A percentile compares a stretch with the other conserved stretches of the same genome.
phyloP scores from a whole-genome alignment of 1,140 invertebrate genomes.

The Drosophila takahashii region DNA sequence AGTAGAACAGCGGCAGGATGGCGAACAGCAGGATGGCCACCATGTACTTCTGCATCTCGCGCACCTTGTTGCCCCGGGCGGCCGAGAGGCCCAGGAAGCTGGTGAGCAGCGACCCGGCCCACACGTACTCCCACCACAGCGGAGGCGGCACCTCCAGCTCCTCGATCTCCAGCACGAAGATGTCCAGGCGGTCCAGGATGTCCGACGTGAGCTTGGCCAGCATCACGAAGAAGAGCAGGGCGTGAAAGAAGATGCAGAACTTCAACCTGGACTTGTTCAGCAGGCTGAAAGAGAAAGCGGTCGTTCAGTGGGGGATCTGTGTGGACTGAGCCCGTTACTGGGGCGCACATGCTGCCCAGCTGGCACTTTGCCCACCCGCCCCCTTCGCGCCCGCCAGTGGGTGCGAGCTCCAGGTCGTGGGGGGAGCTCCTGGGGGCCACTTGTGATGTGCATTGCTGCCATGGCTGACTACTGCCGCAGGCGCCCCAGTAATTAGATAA shows the following conservation, averaged over 20 bases:
- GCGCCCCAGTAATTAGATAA: constrained; percentile 74
- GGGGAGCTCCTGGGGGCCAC: constrained; percentile 7
- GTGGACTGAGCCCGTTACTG: constrained; percentile 33
- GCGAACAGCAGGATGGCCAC: constrained; percentile 92
- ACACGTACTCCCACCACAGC: constrained; percentile 96
- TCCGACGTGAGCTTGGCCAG: constrained; percentile 95
- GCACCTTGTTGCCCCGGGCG: constrained; percentile 92
- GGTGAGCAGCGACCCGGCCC: constrained; percentile 94
- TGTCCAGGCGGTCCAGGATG: constrained; percentile 95
- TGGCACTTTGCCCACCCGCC: constrained; percentile 66
- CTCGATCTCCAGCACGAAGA: constrained; percentile 97
- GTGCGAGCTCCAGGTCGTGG: constrained; percentile 19
- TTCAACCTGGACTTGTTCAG: constrained; percentile 96
- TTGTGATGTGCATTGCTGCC: constrained; percentile 3
- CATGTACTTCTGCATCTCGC: constrained; percentile 92
- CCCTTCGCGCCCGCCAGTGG: constrained; percentile 19
- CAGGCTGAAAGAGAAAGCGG: constrained; percentile 88
- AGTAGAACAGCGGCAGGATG: constrained; percentile 92
- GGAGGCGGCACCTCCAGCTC: constrained; percentile 94
- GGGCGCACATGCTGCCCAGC: constrained; percentile 60
- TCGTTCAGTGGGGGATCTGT: neutral
- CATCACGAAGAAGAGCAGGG: constrained; percentile 95
- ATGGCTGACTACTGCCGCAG: constrained; percentile 37
- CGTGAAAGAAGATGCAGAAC: constrained; percentile 96
- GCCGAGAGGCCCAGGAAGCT: constrained; percentile 95